phyloP scores from a whole-genome alignment of 2,113 vertebrate species.

The Aegypius monachus region DNA sequence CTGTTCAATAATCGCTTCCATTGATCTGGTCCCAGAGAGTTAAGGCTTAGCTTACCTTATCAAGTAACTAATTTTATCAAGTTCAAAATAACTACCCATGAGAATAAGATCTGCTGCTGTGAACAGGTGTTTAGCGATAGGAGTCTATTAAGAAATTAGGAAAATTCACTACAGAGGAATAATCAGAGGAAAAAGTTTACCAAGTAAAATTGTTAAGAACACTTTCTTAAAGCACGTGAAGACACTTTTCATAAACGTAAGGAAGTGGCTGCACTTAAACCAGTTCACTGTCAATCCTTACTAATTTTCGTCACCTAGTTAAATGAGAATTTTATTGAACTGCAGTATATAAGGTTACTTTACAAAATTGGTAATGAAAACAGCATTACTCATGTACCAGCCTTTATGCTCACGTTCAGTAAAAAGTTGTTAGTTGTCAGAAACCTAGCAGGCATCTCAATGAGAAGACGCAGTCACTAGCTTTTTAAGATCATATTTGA shows the following conservation, averaged over 20 bases:
- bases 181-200: not conserved
- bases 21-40: not conserved
- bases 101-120: not conserved
- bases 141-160: not conserved
- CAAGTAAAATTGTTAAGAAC: not conserved
- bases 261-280: not conserved
- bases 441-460: rapidly evolving
- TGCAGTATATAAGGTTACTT: not conserved
- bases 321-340: not conserved
- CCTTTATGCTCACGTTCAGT: rapidly evolving
- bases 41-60: not conserved
- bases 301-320: not conserved
- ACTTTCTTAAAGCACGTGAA: not conserved
- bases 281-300: not conserved
- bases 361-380: not conserved
- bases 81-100: not conserved
- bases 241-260: not conserved
- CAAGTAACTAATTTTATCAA: not conserved
- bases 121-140: not conserved
- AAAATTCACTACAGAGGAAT: not conserved
- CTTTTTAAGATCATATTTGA: not conserved
- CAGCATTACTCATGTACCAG: not conserved
- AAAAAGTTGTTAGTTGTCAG: not conserved
- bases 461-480: rapidly evolving
- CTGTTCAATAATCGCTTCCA: not conserved